Conservation (phyloP, 2,113 vertebrate species). For the Pionites leucogaster region DNA sequence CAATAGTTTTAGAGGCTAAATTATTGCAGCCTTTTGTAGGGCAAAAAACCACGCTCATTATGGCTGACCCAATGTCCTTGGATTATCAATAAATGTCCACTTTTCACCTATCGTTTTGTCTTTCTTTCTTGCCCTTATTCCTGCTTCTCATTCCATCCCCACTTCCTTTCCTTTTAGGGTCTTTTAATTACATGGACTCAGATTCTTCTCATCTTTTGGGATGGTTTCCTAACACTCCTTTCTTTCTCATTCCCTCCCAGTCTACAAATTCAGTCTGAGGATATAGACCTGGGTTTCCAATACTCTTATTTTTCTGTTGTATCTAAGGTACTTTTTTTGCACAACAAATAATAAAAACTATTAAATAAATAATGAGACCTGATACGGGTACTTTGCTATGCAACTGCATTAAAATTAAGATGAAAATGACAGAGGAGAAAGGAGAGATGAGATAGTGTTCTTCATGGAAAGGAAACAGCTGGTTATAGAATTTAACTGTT, state of each 20-base stretch:
- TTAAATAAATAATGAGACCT: constrained; percentile 15
- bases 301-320: neutral
- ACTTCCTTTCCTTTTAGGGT: neutral
- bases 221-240: neutral
- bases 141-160: neutral
- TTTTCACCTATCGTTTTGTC: neutral
- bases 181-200: neutral
- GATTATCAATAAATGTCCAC: neutral
- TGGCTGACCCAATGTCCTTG: neutral
- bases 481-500: constrained; percentile 7
- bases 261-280: neutral
- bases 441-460: neutral
- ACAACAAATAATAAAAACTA: neutral
- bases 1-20: neutral
- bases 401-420: neutral
- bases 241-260: neutral
- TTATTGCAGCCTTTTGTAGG: neutral
- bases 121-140: neutral
- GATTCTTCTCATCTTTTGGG: neutral
- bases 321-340: neutral
- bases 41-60: neutral
- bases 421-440: neutral
- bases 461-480: neutral
- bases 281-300: neutral
- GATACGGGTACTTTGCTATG: neutral